A percentile compares a stretch with the other conserved stretches of the same genome.
Evolutionary conservation across 2,113 vertebrate species (phyloP).

Genomic region (Hippocampus barbouri): DNA sequence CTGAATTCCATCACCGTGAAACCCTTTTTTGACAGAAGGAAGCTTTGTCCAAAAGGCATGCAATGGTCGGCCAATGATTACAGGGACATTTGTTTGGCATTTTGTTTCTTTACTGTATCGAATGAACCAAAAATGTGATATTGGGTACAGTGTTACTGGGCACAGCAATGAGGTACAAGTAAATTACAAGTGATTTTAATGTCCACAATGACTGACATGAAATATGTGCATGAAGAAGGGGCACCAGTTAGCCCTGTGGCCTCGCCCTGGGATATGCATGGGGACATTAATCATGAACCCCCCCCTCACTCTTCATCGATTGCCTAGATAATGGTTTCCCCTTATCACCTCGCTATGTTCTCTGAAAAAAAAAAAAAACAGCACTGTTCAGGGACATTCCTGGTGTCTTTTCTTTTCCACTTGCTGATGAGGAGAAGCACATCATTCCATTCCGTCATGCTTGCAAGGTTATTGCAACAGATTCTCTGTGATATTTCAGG

Average conservation of each 20-base stretch:
- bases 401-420: slow-evolving; percentile 13
- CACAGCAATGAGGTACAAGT: no score
- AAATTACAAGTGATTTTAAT: slow-evolving; percentile 17
- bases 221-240: slow-evolving; percentile 28
- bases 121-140: not conserved
- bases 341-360: slow-evolving; percentile 61
- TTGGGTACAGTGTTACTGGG: no score
- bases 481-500: slow-evolving; percentile 9
- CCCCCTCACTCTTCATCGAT: slow-evolving; percentile 47
- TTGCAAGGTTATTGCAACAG: slow-evolving; percentile 10
- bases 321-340: slow-evolving; percentile 56
- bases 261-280: slow-evolving; percentile 26
- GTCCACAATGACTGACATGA: slow-evolving; percentile 37
- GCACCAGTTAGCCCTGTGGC: slow-evolving; percentile 38
- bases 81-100: no score
- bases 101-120: no score
- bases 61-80: no score
- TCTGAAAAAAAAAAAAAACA: slow-evolving; percentile 43
- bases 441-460: not conserved
- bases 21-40: no score
- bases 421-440: slow-evolving; percentile 25
- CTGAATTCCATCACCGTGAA: no score
- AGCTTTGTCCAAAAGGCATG: no score
- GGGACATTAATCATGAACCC: slow-evolving; percentile 62
- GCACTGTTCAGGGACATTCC: slow-evolving; percentile 39